Conservation (phyloP, 2,888 invertebrate genomes). For the Coelogynopora nodosa region DNA sequence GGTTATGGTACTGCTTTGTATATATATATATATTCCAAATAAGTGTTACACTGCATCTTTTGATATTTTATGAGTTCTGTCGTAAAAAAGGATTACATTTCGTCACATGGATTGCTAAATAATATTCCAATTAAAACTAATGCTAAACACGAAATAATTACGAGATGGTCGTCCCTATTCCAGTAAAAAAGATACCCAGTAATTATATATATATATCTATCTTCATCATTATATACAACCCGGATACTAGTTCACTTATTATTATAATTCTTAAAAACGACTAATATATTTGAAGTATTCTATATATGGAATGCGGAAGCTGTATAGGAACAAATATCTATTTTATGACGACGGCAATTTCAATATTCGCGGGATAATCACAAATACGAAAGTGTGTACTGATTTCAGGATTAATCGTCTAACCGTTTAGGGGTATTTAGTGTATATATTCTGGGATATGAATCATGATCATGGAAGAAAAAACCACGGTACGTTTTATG, state of each 20-base stretch:
- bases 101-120: constrained; percentile 5
- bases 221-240: background rate
- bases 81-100: background rate
- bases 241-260: background rate
- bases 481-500: too few relatives aligned
- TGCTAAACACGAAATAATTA: background rate
- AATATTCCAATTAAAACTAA: constrained; percentile 7
- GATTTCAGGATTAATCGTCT: background rate
- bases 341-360: too few relatives aligned
- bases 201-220: background rate
- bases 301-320: too few relatives aligned
- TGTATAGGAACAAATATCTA: too few relatives aligned
- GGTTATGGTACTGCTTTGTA: background rate
- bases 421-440: background rate
- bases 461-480: too few relatives aligned
- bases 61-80: background rate
- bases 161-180: too few relatives aligned
- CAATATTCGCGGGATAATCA: too few relatives aligned
- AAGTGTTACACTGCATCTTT: background rate
- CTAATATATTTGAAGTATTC: too few relatives aligned
- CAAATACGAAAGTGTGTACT: background rate
- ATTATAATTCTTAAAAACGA: too few relatives aligned
- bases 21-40: background rate
- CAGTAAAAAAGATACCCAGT: too few relatives aligned
- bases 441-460: background rate